Evolutionary conservation across 2,888 invertebrate species (phyloP).

Genomic region (Lepidocyrtinus sp.): DNA sequence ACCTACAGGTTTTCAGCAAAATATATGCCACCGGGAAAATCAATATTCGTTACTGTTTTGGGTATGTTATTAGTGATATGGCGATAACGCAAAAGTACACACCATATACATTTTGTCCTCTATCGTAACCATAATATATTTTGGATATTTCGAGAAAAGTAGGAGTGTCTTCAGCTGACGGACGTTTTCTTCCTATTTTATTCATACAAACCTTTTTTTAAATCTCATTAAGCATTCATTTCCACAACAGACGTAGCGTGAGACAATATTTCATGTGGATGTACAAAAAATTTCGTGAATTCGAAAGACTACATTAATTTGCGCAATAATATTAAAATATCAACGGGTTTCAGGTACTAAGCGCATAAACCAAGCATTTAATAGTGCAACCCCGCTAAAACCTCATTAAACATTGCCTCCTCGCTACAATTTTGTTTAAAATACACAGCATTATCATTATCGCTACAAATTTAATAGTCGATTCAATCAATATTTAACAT

Average conservation of each 20-base stretch:
- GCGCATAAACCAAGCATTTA: too few relatives aligned
- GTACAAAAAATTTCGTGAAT: background rate
- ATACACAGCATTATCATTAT: background rate
- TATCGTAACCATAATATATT: too few relatives aligned
- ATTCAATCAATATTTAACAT: background rate
- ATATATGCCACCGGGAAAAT: too few relatives aligned
- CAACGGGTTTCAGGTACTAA: too few relatives aligned
- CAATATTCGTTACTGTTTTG: too few relatives aligned
- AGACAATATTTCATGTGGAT: background rate
- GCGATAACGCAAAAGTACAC: too few relatives aligned
- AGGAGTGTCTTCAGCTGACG: conserved; percentile 3
- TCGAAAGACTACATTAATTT: background rate
- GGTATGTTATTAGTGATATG: too few relatives aligned
- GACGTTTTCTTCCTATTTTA: conserved; percentile 9
- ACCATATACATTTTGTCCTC: too few relatives aligned
- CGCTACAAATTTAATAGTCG: background rate
- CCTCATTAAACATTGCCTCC: background rate
- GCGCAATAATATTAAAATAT: conserved; percentile 12
- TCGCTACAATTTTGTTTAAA: background rate
- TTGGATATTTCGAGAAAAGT: background rate
- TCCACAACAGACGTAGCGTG: background rate
- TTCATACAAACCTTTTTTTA: conserved; percentile 2
- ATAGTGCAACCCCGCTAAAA: background rate
- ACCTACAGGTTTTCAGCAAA: too few relatives aligned
- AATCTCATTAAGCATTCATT: conserved; percentile 20